phyloP scores from a whole-genome alignment of 1,140 invertebrate species.

The Zaprionus inermis region DNA sequence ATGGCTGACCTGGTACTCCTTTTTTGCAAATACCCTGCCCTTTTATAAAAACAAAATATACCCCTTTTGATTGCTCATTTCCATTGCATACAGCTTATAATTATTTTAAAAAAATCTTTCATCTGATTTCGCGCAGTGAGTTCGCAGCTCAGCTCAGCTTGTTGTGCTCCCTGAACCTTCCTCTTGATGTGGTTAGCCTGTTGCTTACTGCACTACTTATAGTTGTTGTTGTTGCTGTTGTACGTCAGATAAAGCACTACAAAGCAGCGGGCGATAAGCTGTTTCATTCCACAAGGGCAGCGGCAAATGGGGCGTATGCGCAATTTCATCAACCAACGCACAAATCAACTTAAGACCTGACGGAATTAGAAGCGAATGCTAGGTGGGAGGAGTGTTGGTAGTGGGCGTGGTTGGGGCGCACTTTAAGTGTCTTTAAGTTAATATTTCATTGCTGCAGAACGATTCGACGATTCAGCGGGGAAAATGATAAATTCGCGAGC shows the following conservation, averaged over 20 bases:
- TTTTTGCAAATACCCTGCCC: neutral
- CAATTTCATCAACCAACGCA: conserved; percentile 51
- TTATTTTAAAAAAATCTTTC: neutral
- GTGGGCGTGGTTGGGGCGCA: neutral
- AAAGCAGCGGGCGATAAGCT: conserved; percentile 37
- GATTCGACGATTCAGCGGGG: conserved; percentile 16
- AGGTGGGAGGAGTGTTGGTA: neutral
- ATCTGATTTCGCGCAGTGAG: conserved; percentile 3
- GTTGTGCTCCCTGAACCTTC: conserved; percentile 1
- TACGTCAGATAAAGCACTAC: conserved; percentile 19
- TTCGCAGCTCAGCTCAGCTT: too few relatives aligned
- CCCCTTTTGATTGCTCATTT: neutral
- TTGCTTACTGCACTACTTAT: conserved; percentile 3
- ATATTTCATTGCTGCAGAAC: conserved; percentile 39
- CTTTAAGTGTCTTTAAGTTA: conserved; percentile 67
- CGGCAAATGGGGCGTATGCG: conserved; percentile 37
- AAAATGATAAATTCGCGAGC: conserved; percentile 64
- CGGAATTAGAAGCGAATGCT: conserved; percentile 50
- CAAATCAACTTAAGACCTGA: conserved; percentile 69
- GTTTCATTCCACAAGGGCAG: neutral
- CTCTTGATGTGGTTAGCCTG: conserved; percentile 67
- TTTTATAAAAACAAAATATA: neutral
- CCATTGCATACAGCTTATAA: neutral
- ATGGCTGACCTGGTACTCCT: too few relatives aligned
- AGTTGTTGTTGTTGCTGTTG: neutral